These are phyloP conservation scores for Aldabrachelys gigantea DNA, from an alignment of 2,113 vertebrate genomes.

Conservation along the genomic window DNA sequence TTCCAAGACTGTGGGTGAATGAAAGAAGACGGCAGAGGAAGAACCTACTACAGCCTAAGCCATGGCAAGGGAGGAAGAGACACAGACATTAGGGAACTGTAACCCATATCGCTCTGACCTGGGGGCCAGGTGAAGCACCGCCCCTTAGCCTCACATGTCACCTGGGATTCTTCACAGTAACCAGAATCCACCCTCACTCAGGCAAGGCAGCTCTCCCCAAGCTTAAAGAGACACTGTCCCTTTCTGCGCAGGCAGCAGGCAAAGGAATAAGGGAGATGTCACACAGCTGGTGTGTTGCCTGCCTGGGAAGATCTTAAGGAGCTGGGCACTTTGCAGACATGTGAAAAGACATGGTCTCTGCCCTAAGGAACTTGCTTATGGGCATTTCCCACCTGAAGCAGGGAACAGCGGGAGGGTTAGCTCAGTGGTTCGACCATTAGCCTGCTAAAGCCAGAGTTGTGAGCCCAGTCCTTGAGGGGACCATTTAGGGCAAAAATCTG, in stretches of 20 bases:
- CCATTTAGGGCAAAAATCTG: no score
- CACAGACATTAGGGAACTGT: not conserved
- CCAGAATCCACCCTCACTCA: not conserved
- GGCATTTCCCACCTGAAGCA: no score
- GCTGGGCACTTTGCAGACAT: not conserved
- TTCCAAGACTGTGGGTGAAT: not conserved
- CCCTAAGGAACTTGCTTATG: not conserved
- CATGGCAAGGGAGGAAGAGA: not conserved
- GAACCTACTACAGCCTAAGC: not conserved
- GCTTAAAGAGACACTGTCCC: not conserved
- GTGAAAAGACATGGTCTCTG: not conserved
- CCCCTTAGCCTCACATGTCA: not conserved
- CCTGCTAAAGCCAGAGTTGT: no score
- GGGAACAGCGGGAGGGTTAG: no score
- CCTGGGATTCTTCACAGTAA: not conserved
- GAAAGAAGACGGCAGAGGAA: not conserved
- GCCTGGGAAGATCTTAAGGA: not conserved
- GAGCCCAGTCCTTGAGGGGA: no score
- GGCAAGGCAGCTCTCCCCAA: not conserved
- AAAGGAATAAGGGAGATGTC: not conserved
- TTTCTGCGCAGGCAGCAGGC: not conserved
- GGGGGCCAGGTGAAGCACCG: not conserved
- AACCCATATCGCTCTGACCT: not conserved
- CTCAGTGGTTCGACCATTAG: no score
- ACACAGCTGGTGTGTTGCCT: not conserved